Base-by-base conservation (phyloP, 2,888 invertebrate genomes). In the Cataglyphis livida region DNA sequence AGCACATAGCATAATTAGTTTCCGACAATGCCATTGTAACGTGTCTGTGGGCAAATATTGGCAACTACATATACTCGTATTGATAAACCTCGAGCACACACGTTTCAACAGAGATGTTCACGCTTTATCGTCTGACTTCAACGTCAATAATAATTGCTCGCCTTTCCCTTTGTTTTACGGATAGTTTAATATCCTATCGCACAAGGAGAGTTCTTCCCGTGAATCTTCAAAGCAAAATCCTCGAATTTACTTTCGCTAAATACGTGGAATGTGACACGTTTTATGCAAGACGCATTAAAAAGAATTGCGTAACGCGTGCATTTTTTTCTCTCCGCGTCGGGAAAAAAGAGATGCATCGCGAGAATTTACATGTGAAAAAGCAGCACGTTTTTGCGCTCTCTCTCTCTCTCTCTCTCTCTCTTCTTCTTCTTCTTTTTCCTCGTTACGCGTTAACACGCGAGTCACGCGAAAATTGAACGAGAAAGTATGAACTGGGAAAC, bases 321-420 rank as follows among this genome's bases (percentile, higher is more conserved):
- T 68, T 44, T 70, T 28, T 28, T 10, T 12, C 59, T 28, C 18
- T 18, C 59, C 54, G 41, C 44, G 7, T 28, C 28, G 59, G 59
- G 7, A 48, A 78, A 12, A 48, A 25, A 70, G 65, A 57, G 66
- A 54, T 32, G 15, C 32, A 59, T 35, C 32, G 48, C 44, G 7
- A 71, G 61, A 71, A 79, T 79, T 79, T 79, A 32, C 78, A 79
- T 70, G 6, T 32, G 59, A 79, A 79, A 71, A 79, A 61, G 71
- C 61, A 12, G 59, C 32, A 61, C 44, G 18, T 32, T 70, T 70
- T 32, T n/a, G 44, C 10, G 3, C 12, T n/a, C 35, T 25, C 32
- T 48, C 4, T n/a, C 44, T 21, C 18, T 41, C 10, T 15, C 15
- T 15, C 10, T 54, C n/a, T 59, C 28, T 12, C 12, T 18, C 35